A percentile compares a stretch with the other conserved stretches of the same genome.
Conservation (phyloP, 1,140 invertebrate genomes). For the Psix sp. region DNA sequence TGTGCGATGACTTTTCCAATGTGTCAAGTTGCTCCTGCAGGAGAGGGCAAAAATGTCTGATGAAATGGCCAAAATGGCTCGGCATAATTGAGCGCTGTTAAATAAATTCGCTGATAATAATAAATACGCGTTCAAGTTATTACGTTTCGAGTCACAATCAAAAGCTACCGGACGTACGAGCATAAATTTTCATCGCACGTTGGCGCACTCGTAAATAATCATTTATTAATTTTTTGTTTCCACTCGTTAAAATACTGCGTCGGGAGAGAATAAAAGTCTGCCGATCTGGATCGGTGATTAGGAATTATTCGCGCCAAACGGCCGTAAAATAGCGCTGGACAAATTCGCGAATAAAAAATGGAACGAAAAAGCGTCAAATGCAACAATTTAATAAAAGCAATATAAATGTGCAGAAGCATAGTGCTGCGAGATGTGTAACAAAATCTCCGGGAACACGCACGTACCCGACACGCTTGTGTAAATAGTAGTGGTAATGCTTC, state of each 20-base stretch:
- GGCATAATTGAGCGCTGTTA: too few species aligned
- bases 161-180: too few species aligned
- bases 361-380: conserved; percentile 40
- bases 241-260: conserved; percentile 31
- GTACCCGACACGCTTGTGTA: conserved; percentile 51
- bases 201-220: conserved; percentile 13
- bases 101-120: too few species aligned
- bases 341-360: conserved; percentile 6
- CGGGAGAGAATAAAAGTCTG: too few species aligned
- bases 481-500: conserved; percentile 58
- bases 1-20: not conserved
- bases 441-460: conserved; percentile 42
- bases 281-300: conserved; percentile 11
- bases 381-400: conserved; percentile 52
- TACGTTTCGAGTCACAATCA: too few species aligned
- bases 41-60: too few species aligned
- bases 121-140: too few species aligned
- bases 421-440: conserved; percentile 46
- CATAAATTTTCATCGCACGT: conserved; percentile 10
- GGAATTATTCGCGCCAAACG: conserved; percentile 21
- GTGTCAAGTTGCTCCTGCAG: too few species aligned
- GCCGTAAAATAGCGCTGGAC: conserved; percentile 3
- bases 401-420: conserved; percentile 36
- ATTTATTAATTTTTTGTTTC: conserved; percentile 11
- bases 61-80: too few species aligned